These are phyloP conservation scores for Eubasilissa regina DNA, from an alignment of 1,140 invertebrate genomes.

Conservation along the genomic window DNA sequence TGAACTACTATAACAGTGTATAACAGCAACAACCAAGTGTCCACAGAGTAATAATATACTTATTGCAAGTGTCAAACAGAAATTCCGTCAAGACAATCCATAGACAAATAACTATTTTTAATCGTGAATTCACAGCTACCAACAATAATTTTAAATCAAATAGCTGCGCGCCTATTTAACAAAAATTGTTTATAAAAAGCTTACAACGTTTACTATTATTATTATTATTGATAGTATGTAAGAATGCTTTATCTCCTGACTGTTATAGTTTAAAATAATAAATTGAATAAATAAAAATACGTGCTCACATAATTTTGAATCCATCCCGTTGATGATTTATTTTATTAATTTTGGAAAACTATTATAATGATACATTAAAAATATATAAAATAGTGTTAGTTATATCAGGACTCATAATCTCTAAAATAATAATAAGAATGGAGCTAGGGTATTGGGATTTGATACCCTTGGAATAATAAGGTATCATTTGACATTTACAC, in stretches of 20 bases:
- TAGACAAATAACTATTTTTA: constrained; percentile 47
- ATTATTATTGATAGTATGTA: background rate
- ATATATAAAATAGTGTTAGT: too few species aligned
- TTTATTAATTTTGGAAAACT: too few species aligned
- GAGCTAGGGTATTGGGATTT: too few species aligned
- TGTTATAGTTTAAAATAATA: background rate
- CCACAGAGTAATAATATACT: too few species aligned
- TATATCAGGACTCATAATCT: too few species aligned
- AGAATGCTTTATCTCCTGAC: background rate
- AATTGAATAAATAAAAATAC: background rate
- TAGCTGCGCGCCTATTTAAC: background rate
- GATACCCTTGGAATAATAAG: too few species aligned
- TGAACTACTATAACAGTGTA: constrained; percentile 12
- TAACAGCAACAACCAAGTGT: constrained; percentile 54
- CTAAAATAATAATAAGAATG: too few species aligned
- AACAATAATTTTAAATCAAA: background rate
- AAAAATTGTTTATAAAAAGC: background rate
- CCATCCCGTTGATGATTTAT: too few species aligned
- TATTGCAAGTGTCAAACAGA: constrained; percentile 53
- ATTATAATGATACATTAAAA: too few species aligned
- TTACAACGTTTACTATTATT: background rate
- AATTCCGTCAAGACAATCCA: constrained; percentile 46
- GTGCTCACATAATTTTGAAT: background rate
- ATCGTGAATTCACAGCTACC: constrained; percentile 9
- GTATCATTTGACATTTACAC: too few species aligned